Conservation (phyloP, 2,888 invertebrate species). For the Patella pellucida region DNA sequence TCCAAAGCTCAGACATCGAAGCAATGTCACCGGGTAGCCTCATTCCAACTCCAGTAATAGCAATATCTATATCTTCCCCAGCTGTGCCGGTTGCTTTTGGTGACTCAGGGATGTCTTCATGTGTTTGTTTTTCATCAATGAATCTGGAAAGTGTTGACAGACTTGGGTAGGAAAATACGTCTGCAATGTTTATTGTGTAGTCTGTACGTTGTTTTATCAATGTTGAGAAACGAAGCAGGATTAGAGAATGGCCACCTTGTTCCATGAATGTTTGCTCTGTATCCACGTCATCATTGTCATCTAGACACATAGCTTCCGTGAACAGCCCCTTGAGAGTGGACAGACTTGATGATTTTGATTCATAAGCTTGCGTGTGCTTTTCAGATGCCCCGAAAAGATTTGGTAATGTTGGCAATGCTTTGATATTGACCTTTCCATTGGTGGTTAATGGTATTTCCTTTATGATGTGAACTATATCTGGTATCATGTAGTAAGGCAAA, state of each 20-base stretch:
- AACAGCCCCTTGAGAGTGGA: neutral
- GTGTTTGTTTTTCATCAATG: neutral
- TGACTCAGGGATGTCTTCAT: neutral
- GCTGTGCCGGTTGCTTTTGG: neutral
- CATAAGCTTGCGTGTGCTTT: neutral
- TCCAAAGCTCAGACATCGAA: neutral
- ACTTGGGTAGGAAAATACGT: constrained; percentile 5
- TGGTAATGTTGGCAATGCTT: constrained; percentile 13
- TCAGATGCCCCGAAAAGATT: neutral
- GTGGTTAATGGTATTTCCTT: constrained; percentile 18
- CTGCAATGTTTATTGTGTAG: neutral
- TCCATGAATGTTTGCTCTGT: neutral
- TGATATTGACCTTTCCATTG: constrained; percentile 23
- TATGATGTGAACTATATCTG: constrained; percentile 13
- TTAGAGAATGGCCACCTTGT: neutral
- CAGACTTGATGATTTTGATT: neutral
- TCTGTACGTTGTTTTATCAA: neutral
- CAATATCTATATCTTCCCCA: neutral
- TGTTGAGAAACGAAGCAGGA: neutral
- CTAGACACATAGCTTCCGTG: neutral
- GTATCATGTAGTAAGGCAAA: constrained; percentile 23
- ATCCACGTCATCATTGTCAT: neutral
- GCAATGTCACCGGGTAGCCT: neutral
- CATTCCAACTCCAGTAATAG: neutral
- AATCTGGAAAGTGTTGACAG: neutral